A percentile compares a stretch with the other conserved stretches of the same genome.
Conservation (phyloP, 2,888 invertebrate species). For the Ornithoptera alexandrae region DNA sequence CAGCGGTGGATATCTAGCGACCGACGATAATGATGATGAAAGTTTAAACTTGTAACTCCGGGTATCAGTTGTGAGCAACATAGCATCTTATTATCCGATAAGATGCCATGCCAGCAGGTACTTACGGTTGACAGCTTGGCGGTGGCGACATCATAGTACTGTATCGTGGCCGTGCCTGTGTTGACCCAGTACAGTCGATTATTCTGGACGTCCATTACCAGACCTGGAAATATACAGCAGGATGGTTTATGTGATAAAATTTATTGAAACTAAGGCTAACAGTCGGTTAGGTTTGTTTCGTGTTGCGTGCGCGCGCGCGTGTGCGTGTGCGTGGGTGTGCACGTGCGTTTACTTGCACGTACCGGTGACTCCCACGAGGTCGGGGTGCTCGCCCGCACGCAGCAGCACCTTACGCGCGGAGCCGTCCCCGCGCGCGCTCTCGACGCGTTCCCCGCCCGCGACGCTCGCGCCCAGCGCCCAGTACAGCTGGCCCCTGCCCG, state of each 20-base stretch:
- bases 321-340: neutral
- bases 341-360: slow-evolving; percentile 31
- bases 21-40: too few species aligned
- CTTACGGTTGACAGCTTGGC: slow-evolving; percentile 44
- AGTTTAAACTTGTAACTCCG: too few species aligned
- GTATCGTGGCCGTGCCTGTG: slow-evolving; percentile 68
- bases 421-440: slow-evolving; percentile 85
- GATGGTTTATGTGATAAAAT: too few species aligned
- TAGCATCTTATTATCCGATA: too few species aligned
- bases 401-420: slow-evolving; percentile 59
- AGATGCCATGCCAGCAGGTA: neutral
- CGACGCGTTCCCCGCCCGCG: slow-evolving; percentile 70
- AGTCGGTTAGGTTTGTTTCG: too few species aligned
- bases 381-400: slow-evolving; percentile 42
- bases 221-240: slow-evolving; percentile 58
- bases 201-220: slow-evolving; percentile 80
- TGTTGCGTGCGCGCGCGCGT: too few species aligned
- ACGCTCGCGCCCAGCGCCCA: slow-evolving; percentile 72
- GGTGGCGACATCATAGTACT: slow-evolving; percentile 79
- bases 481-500: slow-evolving; percentile 75
- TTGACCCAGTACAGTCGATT: slow-evolving; percentile 85
- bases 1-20: too few species aligned
- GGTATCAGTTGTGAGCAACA: too few species aligned
- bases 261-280: too few species aligned
- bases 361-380: slow-evolving; percentile 57